Base-by-base conservation (phyloP, 2,888 invertebrate genomes). In the Muschampia plurimacula region DNA sequence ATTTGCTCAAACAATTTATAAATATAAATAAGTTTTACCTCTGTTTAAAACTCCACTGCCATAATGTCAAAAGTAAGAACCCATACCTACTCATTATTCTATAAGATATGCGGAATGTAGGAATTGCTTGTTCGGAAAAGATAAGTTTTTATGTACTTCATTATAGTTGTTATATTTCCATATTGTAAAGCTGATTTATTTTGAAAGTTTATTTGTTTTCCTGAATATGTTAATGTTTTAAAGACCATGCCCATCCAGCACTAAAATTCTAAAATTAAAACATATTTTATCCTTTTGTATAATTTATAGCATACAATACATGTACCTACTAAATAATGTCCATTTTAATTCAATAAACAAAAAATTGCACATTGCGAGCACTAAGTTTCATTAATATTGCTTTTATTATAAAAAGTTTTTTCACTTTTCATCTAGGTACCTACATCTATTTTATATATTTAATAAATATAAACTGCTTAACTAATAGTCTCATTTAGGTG, bases 1-100 rank as follows among this genome's bases (percentile, higher is more conserved):
- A 90, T 90, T 93, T 94, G 94, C 94, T 94, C 94, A 93, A 93
- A 87, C 83, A 84, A 84, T 81, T 80, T 82, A 82, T 79, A 82
- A 66, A 80, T 57, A 80, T 77, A 76, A 75, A 82, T 82, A 82
- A 80, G 80, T 82, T 82, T 77, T 76, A 79, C 83, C 84, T 87
- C 79, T 82, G 80, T 88, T 89, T 82, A 77, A 84, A 82, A 57
- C 57, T 86, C 84, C 84, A 89, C 87, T 88, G 86, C 87, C 87
- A 84, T 79, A 52, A 77, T 75, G 70, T 74, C 76, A 76, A 57
- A 78, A 66, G 67, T 74, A 72, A 60, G 52, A 72, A 73, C 62
- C 70, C 44, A 72, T 76, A 46, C 74, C 73, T 76, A 74, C 77
- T 77, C 75, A 76, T 79, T 74, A 72, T 74, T 77, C 71, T 76